A percentile compares a stretch with the other conserved stretches of the same genome.
phyloP scores from a whole-genome alignment of 2,888 invertebrate genomes.

The Unio delphinus region DNA sequence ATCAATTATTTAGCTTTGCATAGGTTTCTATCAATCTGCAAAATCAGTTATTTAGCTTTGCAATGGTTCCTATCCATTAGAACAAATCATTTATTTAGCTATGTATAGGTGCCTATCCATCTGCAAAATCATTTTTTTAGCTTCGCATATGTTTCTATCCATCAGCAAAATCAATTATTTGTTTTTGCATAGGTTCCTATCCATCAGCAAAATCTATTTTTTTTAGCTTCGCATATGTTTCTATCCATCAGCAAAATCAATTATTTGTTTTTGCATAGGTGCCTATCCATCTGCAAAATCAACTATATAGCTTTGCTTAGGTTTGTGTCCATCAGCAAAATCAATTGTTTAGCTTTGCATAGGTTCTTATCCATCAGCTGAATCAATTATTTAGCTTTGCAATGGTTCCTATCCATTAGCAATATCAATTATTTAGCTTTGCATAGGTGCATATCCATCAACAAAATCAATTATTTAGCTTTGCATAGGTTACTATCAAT shows the following conservation, averaged over 20 bases:
- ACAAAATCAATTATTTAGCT: no score
- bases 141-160: neutral
- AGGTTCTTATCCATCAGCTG: neutral
- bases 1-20: no score
- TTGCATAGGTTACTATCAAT: neutral
- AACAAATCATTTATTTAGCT: no score
- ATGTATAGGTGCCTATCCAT: neutral
- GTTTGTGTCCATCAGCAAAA: neutral
- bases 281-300: neutral
- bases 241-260: neutral
- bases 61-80: neutral
- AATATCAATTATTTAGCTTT: no score
- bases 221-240: neutral
- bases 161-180: neutral
- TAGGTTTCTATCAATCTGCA: no score
- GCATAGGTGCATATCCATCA: neutral
- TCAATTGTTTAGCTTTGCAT: no score
- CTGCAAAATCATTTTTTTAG: neutral
- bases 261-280: no score
- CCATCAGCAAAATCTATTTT: neutral
- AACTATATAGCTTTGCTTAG: no score
- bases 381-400: no score
- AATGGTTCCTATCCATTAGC: neutral
- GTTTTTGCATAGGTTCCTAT: neutral
- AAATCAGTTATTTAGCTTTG: no score